These are phyloP conservation scores for Pseudomyrmex concolor DNA, from an alignment of 1,140 invertebrate genomes.

Conservation along the genomic window DNA sequence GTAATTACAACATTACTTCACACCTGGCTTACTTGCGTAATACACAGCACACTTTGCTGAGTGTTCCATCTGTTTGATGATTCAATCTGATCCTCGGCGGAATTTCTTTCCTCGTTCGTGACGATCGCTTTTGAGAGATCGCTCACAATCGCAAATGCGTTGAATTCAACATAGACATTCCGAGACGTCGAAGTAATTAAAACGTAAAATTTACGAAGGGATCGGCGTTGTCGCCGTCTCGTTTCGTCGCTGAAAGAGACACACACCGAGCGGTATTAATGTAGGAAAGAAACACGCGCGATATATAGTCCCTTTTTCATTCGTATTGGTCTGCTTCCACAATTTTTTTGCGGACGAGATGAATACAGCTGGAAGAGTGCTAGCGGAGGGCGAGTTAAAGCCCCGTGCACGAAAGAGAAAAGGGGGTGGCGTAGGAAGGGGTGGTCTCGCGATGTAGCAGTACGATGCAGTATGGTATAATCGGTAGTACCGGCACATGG, in stretches of 20 bases:
- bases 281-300: slow-evolving; percentile 58
- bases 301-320: slow-evolving; percentile 32
- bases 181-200: slow-evolving; percentile 78
- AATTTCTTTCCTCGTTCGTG: slow-evolving; percentile 62
- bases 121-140: slow-evolving; percentile 10
- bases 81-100: slow-evolving; percentile 52
- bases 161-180: slow-evolving; percentile 45
- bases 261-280: slow-evolving; percentile 42
- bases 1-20: slow-evolving; percentile 32
- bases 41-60: slow-evolving; percentile 8
- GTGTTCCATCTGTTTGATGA: slow-evolving; percentile 42
- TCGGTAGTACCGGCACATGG: slow-evolving; percentile 72
- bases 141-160: neutral
- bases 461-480: slow-evolving; percentile 69
- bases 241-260: slow-evolving; percentile 38
- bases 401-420: slow-evolving; percentile 56
- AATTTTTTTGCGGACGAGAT: slow-evolving; percentile 60
- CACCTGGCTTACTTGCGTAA: slow-evolving; percentile 33
- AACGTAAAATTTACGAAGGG: slow-evolving; percentile 77
- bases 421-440: slow-evolving; percentile 43
- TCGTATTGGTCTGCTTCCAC: slow-evolving; percentile 15
- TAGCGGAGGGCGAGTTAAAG: slow-evolving; percentile 61
- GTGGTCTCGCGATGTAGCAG: slow-evolving; percentile 70
- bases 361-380: slow-evolving; percentile 65
- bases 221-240: slow-evolving; percentile 41